Base-by-base conservation (phyloP, 2,888 invertebrate genomes). In the Tenthredo distinguenda region DNA sequence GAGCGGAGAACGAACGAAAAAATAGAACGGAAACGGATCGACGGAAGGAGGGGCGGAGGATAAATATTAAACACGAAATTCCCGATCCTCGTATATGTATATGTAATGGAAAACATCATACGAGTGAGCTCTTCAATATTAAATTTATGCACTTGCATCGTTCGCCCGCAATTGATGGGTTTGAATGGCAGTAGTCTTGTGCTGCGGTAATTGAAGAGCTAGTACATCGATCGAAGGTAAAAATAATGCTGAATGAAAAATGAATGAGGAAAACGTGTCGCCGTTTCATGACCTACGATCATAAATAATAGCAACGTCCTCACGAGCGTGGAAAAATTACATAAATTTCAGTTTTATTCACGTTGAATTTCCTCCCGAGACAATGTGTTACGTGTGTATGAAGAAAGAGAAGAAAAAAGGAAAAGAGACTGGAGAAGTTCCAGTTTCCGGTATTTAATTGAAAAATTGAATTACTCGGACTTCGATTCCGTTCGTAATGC, bases 111-210 rank as follows among this genome's bases (percentile, higher is more conserved):
- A 34, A 34, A 68, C 18, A 12, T 68, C 68, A 26, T 62, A 62
- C 34, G n/a, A 55, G 58, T n/a, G 26, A 68, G 15, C 68, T 34
- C 34, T 68, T 34, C 18, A 34, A 68, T 68, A 68, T 26, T 15
- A 34, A 68, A 68, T 68, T 68, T 68, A 68, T 68, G 31, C 68
- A 68, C 34, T 68, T 68, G 31, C 34, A 68, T 34, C 68, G 68
- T 68, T 34, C 68, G 18, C 55, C 10, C 6, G 68, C 68, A 31
- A 68, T 68, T 68, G 31, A 68, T 68, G 18, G 68, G 15, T 68
- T 68, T 15, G 68, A 68, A 68, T 34, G 68, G 31, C 34, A 15
- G 34, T 68, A 34, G 18, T 68, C 68, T 34, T 34, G 55, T 55
- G 7, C 34, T 34, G 7, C 68, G 7, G 68, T 68, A 68, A 68